Conservation (phyloP, 2,113 vertebrate species). For the Semnornis frantzii region DNA sequence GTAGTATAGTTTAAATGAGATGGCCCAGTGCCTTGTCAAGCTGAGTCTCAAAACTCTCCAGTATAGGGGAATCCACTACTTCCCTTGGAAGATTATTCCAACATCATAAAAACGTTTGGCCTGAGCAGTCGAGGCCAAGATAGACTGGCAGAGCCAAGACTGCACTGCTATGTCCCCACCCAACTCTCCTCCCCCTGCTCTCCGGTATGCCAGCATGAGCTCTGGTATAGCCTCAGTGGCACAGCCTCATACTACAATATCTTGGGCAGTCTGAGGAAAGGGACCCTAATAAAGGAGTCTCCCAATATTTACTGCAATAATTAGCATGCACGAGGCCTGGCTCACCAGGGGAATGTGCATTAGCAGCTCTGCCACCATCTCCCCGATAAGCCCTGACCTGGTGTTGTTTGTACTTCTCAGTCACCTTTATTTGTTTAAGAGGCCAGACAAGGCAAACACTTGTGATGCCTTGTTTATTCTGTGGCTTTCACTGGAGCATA, state of each 20-base stretch:
- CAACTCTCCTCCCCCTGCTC: neutral
- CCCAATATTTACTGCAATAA: neutral
- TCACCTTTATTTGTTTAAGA: constrained; percentile 91
- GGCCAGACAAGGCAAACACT: constrained; percentile 86
- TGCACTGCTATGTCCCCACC: neutral
- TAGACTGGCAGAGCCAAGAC: fast-evolving
- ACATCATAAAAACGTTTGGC: neutral
- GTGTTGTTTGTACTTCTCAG: constrained; percentile 71
- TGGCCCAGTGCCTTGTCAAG: too few relatives aligned
- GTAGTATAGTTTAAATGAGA: too few relatives aligned
- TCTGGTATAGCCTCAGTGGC: fast-evolving
- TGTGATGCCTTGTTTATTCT: constrained; percentile 90
- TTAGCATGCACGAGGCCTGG: neutral
- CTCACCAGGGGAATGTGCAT: neutral
- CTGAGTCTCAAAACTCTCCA: too few relatives aligned
- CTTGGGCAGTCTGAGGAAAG: neutral
- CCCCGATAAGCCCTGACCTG: constrained; percentile 24
- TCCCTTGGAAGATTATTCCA: too few relatives aligned
- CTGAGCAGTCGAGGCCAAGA: fast-evolving
- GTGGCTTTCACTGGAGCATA: constrained; percentile 82
- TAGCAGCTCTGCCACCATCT: neutral
- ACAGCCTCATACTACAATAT: too few relatives aligned
- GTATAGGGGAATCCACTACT: too few relatives aligned
- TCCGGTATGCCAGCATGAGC: fast-evolving
- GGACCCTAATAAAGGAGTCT: neutral